Base-by-base conservation (phyloP, 2,888 invertebrate species). In the Archaeoteleia sp. region DNA sequence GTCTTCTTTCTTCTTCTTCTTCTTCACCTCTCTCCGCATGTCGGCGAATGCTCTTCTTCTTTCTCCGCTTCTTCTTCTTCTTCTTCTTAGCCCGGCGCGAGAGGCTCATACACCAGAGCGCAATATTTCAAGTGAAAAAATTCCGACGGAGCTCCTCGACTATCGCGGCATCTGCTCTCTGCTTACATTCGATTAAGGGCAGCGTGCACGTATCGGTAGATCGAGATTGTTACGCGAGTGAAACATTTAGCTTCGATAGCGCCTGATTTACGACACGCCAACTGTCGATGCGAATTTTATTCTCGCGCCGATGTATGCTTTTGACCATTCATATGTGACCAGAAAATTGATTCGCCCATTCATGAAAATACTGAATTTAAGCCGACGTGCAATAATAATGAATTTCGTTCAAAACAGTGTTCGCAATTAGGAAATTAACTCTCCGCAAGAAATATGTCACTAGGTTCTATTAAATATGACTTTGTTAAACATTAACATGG, bases 51-150 rank as follows among this genome's bases (percentile, higher is more conserved):
- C 49, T 54, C 49, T 37, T 42, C 60, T 69, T 69, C 57, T 60
- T 23, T 55, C 43, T 67, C 58, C 54, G 46, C 15, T 57, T 43
- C 67, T 62, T 58, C 45, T 49, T 57, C 60, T 57, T 35, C 42
- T 25, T 60, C 57, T 72, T 72, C 70, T 72, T 70, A 70, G 72
- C 73, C 72, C 73, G 62, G 62, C 71, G 72, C 70, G 71, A 73
- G 62, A 72, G 73, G 60, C 74, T 76, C 78, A 78, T 76, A 75
- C 74, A 72, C 74, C 71, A 70, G 71, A 67, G 72, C 45, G 74
- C 73, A 77, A 82, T 81, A 81, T 79, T 81, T 82, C 79, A 80
- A 77, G 70, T 74, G 74, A 72, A 74, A 74, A 75, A 78, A 76
- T 78, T 76, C 70, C 72, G 68, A 61, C 74, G 63, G 62, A 61